phyloP scores from a whole-genome alignment of 1,140 invertebrate genomes.

The Drosophila sturtevanti region DNA sequence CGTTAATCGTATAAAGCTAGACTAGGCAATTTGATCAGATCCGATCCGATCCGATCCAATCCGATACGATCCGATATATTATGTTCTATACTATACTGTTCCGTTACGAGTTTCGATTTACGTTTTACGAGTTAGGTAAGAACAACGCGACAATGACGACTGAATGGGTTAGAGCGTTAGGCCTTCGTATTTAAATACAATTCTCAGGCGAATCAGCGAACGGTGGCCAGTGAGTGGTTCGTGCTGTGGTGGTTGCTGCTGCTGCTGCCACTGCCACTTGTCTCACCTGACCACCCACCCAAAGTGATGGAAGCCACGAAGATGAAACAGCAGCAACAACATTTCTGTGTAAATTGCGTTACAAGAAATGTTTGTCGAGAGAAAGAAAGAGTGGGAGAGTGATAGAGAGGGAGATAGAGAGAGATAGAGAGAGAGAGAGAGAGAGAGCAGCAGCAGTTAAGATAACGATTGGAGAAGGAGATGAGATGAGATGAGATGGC shows the following conservation, averaged over 20 bases:
- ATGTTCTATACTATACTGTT: no score
- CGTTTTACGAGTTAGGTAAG: conserved; percentile 45
- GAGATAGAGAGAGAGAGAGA: background rate
- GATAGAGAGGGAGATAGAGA: background rate
- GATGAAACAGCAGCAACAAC: conserved; percentile 69
- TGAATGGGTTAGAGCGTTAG: conserved; percentile 76
- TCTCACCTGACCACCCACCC: conserved; percentile 81
- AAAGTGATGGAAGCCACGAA: conserved; percentile 61
- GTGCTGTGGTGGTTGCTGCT: conserved; percentile 19
- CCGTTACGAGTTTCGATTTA: conserved; percentile 4
- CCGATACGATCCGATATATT: conserved; percentile 1
- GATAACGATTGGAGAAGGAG: no score
- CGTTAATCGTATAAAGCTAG: no score
- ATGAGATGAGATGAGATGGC: background rate
- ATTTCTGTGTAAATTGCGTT: conserved; percentile 80
- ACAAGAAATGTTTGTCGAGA: conserved; percentile 52
- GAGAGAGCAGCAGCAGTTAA: background rate
- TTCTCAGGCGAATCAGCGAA: conserved; percentile 73
- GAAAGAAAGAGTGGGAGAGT: background rate
- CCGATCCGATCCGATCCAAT: no score
- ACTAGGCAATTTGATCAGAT: no score
- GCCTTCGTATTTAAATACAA: conserved; percentile 81
- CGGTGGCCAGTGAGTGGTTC: conserved; percentile 52
- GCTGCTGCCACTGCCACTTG: conserved; percentile 62
- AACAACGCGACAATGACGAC: conserved; percentile 75